Percentiles rank a stretch among this genome's conserved stretches.
phyloP scores from a whole-genome alignment of 2,888 invertebrate genomes.

The Hesperia comma region DNA sequence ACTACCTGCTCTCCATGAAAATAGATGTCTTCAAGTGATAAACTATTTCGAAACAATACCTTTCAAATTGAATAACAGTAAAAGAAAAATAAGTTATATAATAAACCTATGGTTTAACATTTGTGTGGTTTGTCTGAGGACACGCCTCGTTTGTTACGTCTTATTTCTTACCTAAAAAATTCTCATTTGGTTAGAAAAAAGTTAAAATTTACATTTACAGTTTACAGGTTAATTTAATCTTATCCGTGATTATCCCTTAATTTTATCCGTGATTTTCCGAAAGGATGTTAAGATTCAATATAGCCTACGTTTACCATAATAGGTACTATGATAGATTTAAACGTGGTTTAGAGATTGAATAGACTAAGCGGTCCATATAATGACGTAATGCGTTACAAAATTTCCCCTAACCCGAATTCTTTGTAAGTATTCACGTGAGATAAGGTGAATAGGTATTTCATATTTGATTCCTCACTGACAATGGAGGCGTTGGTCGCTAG shows the following conservation, averaged over 20 bases:
- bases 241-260: constrained; percentile 24
- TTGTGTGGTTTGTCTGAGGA: too few species aligned
- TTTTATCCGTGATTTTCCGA: constrained; percentile 50
- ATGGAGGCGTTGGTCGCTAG: too few species aligned
- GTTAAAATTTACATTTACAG: neutral
- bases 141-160: too few species aligned
- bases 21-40: neutral
- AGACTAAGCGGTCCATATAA: constrained; percentile 31
- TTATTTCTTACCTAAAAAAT: too few species aligned
- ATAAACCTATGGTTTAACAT: too few species aligned
- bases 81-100: too few species aligned
- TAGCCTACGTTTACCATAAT: constrained; percentile 57
- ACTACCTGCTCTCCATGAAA: constrained; percentile 3
- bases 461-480: too few species aligned
- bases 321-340: constrained; percentile 67
- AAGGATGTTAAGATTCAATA: constrained; percentile 59
- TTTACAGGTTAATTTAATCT: too few species aligned
- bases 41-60: constrained; percentile 1
- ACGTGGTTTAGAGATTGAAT: constrained; percentile 31
- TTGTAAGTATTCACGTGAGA: neutral
- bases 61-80: too few species aligned
- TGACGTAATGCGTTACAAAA: constrained; percentile 29
- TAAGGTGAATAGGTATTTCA: too few species aligned
- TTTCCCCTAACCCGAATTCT: constrained; percentile 3
- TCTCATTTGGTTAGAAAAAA: too few species aligned